Base-by-base conservation (phyloP, 2,113 vertebrate genomes). In the Okapia johnstoni region DNA sequence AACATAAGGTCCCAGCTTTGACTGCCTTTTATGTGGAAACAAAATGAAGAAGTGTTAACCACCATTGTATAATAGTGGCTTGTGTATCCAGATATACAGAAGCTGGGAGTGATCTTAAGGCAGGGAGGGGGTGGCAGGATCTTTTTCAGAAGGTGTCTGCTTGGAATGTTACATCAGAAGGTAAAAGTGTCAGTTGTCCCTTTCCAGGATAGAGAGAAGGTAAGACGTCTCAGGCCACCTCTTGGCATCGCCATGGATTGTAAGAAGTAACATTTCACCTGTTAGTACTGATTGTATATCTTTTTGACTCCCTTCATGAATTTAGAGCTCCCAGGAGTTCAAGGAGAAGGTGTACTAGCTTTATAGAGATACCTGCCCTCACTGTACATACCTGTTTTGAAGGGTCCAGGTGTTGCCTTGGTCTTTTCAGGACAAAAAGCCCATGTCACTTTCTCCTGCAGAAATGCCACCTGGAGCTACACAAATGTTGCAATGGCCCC, bases 401-500 rank as follows among this genome's bases (percentile, higher is more conserved):
- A 40, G 12, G 8, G 7, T 48, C 12, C 13, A 79, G 28, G 17
- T 73, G 5, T 19, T 48, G 1, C 8, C 19, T 54, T 83, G 16
- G 7, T 50, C 23, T 85, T 73, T 40, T 40, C n/a, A 26, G 36
- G 26, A 87, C n/a, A 10, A 58, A 77, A 21, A n/a, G 6, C 13
- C 46, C 60, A 28, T 88, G 3, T 89, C 33, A 14, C 13, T 46
- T 17, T 50, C 79, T 66, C 10, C 33, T 2, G 8, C 14, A 8
- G 46, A 80, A 88, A 50, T n/a, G 4, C 30, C 30, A 23, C 70
- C 25, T 55, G 5, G 5, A 7, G 55, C 26, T 28, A 3, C 16
- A 8, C 2, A 17, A 73, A 16, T 21, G 17, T 40, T 8, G 43
- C 3, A 11, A 2, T 16, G 19, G 40, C 16, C 9, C 3, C 7